phyloP scores from a whole-genome alignment of 2,797 vertebrate genomes.

The Peromyscus nudipes region DNA sequence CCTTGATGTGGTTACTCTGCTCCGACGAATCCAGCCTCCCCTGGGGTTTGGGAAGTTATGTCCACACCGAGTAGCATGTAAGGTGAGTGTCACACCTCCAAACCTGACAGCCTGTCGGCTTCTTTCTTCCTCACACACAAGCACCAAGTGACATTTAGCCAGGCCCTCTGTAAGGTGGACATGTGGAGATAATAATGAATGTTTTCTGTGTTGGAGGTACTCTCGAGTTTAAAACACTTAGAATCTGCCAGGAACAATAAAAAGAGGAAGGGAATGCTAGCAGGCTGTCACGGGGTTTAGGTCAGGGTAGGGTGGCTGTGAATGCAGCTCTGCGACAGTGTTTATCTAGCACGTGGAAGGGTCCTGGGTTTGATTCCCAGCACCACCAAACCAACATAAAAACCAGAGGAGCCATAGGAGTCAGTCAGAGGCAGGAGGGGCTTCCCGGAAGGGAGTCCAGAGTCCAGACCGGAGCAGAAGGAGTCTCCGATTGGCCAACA shows the following conservation, averaged over 20 bases:
- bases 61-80: slow-evolving; percentile 99
- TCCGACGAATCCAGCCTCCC: slow-evolving; percentile 97
- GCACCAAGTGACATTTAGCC: neutral
- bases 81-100: slow-evolving; percentile 89
- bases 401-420: neutral
- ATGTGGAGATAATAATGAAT: neutral
- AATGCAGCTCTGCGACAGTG: neutral
- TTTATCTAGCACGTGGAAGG: neutral
- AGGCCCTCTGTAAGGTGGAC: neutral
- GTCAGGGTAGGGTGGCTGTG: neutral
- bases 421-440: neutral
- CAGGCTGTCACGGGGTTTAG: neutral
- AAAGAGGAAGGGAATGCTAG: neutral
- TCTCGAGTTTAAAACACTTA: neutral
- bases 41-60: slow-evolving; percentile 98
- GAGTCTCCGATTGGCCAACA: neutral
- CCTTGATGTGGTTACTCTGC: slow-evolving; percentile 97
- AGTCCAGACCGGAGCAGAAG: neutral
- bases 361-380: neutral
- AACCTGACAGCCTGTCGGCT: neutral
- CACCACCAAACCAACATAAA: neutral
- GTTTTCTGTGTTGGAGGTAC: neutral
- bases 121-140: neutral
- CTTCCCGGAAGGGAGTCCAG: neutral
- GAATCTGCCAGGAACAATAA: neutral